phyloP scores from a whole-genome alignment of 2,888 invertebrate genomes.

The Mactromeris polynyma region DNA sequence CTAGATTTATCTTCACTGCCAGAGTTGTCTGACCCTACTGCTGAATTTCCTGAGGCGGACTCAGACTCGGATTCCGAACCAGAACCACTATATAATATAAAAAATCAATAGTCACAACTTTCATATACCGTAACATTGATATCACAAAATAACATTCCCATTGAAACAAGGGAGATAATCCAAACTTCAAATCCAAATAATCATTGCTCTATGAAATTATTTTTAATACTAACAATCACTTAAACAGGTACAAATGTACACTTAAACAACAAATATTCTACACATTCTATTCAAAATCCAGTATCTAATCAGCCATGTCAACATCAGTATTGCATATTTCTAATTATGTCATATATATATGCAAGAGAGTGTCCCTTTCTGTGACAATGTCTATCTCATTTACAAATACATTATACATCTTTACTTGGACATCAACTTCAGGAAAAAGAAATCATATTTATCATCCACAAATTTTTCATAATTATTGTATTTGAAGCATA shows the following conservation, averaged over 20 bases:
- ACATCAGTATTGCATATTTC: too few species aligned
- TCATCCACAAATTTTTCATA: background rate
- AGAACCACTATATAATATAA: conserved; percentile 71
- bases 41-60: conserved; percentile 78
- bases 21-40: conserved; percentile 64
- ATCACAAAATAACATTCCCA: background rate
- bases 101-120: background rate
- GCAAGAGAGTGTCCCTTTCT: too few species aligned
- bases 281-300: too few species aligned
- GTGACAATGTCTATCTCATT: too few species aligned
- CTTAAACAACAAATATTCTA: too few species aligned
- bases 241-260: too few species aligned
- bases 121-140: background rate
- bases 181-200: too few species aligned
- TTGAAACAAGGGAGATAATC: background rate
- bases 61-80: conserved; percentile 79
- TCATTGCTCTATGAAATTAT: too few species aligned
- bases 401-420: background rate
- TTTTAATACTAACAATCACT: too few species aligned
- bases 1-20: conserved; percentile 63
- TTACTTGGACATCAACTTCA: background rate
- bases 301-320: too few species aligned
- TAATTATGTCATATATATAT: too few species aligned
- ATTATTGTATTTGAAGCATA: too few species aligned
- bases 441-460: background rate